Base-by-base conservation (phyloP, 2,113 vertebrate genomes). In the Sigmodon hispidus region DNA sequence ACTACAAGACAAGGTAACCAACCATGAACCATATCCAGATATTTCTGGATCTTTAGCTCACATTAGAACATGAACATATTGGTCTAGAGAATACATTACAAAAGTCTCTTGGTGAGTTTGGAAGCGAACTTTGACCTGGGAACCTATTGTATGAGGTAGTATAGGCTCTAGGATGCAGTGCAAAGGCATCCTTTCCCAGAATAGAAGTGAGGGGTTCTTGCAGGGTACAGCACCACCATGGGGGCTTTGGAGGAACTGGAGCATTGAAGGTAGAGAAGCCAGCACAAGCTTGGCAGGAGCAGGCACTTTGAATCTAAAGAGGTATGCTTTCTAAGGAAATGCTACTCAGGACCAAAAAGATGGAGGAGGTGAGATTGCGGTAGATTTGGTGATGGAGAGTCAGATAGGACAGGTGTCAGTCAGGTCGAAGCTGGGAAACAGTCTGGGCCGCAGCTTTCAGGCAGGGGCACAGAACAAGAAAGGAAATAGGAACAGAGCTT, bases 1-100 rank as follows among this genome's bases (percentile, higher is more conserved):
- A 10, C 36, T 85, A 0, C 43, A 3, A 21, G 1, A 16, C 3
- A 52, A n/a, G 13, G 0, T 15, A 1, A 22, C 22, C 48, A 40
- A 55, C 19, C 24, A 13, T 52, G 65, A 73, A 72, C 43, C 2
- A 3, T 34, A 69, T 26, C 72, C 40, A 59, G 52, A 43, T 36
- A 11, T 87, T 72, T 63, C 72, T 50, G 50, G 34, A 73, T 22
- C 40, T 67, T 50, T 26, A 36, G 79, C 40, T 31, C 55, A 8
- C 45, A 90, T 65, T 75, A 16, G 29, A 75, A 34, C 40, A 69
- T 34, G 67, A 43, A 72, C 4, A 34, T 22, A 50, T 26, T 83
- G 24, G n/a, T 87, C 45, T 34, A 65, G 72, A 77, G 59, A 63
- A 52, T 40, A 3, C 17, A 70, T 57, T 77, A 61, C 11, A 59